A percentile compares a stretch with the other conserved stretches of the same genome.
phyloP scores from a whole-genome alignment of 2,797 vertebrate genomes.

The Cyclura pinguis region DNA sequence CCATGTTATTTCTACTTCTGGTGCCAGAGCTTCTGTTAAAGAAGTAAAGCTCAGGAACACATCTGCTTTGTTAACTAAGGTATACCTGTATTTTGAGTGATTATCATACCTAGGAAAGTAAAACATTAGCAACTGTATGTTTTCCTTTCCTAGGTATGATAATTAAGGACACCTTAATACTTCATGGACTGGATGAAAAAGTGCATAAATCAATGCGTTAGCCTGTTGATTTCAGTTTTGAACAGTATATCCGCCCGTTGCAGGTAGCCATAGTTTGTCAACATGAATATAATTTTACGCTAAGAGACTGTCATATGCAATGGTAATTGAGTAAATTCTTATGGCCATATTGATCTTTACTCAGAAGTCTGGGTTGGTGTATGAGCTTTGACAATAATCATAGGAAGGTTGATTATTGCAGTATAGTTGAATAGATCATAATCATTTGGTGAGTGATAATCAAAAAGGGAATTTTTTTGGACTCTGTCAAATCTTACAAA shows the following conservation, averaged over 20 bases:
- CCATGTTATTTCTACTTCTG: too few relatives aligned
- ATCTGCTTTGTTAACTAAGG: too few relatives aligned
- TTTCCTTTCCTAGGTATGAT: too few relatives aligned
- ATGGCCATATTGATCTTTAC: too few relatives aligned
- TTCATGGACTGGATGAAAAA: neutral
- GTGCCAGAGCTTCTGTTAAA: too few relatives aligned
- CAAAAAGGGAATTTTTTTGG: neutral
- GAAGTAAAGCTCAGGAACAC: too few relatives aligned
- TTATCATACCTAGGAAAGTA: conserved; percentile 11
- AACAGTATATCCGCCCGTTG: neutral
- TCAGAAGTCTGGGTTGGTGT: neutral
- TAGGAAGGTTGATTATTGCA: neutral
- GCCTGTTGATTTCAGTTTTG: neutral
- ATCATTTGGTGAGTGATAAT: neutral
- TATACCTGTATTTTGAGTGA: neutral
- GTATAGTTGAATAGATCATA: neutral
- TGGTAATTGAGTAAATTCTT: neutral
- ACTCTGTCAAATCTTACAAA: neutral
- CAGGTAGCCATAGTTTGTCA: neutral
- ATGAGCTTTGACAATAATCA: conserved; percentile 11
- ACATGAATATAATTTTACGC: neutral
- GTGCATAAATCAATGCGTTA: neutral
- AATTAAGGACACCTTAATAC: neutral
- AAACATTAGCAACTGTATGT: conserved; percentile 23
- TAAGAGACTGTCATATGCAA: neutral